These are phyloP conservation scores for Mesocentrotus franciscanus DNA, from an alignment of 53 echinoderm and acorn worm species.

Conservation along the genomic window DNA sequence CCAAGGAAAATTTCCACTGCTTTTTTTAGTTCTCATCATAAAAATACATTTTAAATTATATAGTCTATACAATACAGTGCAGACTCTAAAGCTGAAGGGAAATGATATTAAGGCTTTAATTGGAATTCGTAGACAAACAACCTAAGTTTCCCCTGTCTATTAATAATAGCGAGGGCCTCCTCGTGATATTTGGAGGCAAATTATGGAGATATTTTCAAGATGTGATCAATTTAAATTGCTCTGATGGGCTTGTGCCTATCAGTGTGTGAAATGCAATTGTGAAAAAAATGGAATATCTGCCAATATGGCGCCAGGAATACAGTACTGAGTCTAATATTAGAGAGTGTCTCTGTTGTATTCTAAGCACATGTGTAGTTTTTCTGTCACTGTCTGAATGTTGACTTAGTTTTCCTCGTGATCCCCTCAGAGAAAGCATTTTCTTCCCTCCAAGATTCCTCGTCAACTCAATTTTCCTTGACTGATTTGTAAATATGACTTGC, in stretches of 20 bases:
- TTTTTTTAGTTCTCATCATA: no score
- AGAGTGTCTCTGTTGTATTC: no score
- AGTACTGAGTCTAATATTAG: not conserved
- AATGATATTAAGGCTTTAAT: not conserved
- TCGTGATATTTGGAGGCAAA: conserved; percentile 2
- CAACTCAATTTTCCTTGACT: no score
- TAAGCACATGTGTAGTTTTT: no score
- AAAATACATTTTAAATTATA: no score
- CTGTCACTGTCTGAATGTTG: no score
- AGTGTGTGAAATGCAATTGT: conserved; percentile 51
- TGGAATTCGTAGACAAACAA: conserved; percentile 9
- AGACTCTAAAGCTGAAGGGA: not conserved
- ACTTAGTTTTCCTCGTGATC: no score
- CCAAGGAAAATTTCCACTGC: no score
- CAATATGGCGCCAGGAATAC: not conserved
- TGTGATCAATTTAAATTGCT: conserved; percentile 38
- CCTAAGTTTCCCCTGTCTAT: not conserved
- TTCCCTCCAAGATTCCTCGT: no score
- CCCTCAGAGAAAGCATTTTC: no score
- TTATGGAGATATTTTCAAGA: conserved; percentile 36
- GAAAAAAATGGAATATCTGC: conserved; percentile 27
- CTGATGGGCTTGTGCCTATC: conserved; percentile 15
- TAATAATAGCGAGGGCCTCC: conserved; percentile 2
- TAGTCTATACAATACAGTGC: no score
- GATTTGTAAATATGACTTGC: no score